Percentiles rank a stretch among this genome's conserved stretches.
phyloP scores from a whole-genome alignment of 1,140 invertebrate genomes.

The Battus philenor region DNA sequence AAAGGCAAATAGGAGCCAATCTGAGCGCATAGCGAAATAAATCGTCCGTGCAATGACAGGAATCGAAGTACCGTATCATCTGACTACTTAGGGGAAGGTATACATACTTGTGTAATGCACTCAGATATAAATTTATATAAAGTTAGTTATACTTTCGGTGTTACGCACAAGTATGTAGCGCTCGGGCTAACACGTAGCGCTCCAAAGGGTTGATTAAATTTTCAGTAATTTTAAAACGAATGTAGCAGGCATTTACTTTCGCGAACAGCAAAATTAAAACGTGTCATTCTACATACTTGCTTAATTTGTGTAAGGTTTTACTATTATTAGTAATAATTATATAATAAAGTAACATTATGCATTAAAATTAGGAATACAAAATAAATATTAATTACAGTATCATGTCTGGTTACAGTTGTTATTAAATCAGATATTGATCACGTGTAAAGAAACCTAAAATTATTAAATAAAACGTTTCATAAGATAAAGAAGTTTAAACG shows the following conservation, averaged over 20 bases:
- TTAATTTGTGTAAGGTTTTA: conserved; percentile 12
- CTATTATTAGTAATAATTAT: conserved; percentile 11
- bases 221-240: conserved; percentile 15
- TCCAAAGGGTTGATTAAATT: conserved; percentile 16
- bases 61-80: conserved; percentile 12
- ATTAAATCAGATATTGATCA: neutral
- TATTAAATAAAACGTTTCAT: neutral
- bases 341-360: too few relatives aligned
- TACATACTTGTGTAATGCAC: conserved; percentile 4
- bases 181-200: conserved; percentile 11
- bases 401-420: too few relatives aligned
- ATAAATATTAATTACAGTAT: too few relatives aligned
- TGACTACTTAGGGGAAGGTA: conserved; percentile 7
- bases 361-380: too few relatives aligned
- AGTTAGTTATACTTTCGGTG: conserved; percentile 1
- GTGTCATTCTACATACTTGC: conserved; percentile 9
- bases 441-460: neutral
- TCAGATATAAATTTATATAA: conserved; percentile 13
- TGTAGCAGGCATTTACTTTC: conserved; percentile 14
- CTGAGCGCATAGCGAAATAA: conserved; percentile 12
- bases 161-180: conserved; percentile 15
- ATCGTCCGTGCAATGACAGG: conserved; percentile 15
- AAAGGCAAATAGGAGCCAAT: conserved; percentile 4
- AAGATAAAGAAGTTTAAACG: conserved; percentile 28
- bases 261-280: conserved; percentile 16